Base-by-base conservation (phyloP, 2,888 invertebrate species). In the Yponomeuta plumbellus region DNA sequence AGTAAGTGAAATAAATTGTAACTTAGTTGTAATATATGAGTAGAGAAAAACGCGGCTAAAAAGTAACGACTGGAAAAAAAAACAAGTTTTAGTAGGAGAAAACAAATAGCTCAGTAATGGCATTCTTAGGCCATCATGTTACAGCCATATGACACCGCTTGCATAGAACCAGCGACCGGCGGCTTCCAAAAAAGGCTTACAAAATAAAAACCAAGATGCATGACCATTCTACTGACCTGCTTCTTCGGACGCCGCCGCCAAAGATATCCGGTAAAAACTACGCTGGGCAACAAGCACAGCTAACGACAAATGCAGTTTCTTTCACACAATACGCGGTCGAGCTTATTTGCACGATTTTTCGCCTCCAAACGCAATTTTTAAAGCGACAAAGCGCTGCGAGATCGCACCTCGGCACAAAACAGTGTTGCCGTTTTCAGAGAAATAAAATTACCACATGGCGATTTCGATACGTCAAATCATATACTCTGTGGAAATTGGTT, bases 141-240 rank as follows among this genome's bases (percentile, higher is more conserved):
- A 44, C 44, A 74, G 83, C 80, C 73, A 85, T 76, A 75, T 77
- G 85, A 85, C 79, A 85, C 83, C 80, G 72, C 81, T 80, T 79
- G 76, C 83, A 72, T 71, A 71, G 68, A 72, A 75, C 77, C 81
- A 80, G 40, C 20, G 21, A 22, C 44, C 44, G 63, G 44, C 78
- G 81, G 82, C 76, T 74, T 75, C 89, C 85, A 88, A 89, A 87
- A 86, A 83, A 89, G 88, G 77, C 82, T 82, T 78, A 78, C 21
- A 81, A 80, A 75, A 76, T 80, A 81, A 82, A 39, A 11, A 74
- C 74, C 75, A 76, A 66, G 71, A 79, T 21, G 62, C 71, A 79
- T 21, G 62, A 61, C 75, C 74, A 79, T 75, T 66, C 66, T 70
- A 81, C 81, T 86, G 80, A 90, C 89, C 88, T 87, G 79, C 80